Evolutionary conservation across 2,888 invertebrate genomes (phyloP), one percentile per base, ranked within the genome.

Genomic region (Fabriciana adippe): DNA sequence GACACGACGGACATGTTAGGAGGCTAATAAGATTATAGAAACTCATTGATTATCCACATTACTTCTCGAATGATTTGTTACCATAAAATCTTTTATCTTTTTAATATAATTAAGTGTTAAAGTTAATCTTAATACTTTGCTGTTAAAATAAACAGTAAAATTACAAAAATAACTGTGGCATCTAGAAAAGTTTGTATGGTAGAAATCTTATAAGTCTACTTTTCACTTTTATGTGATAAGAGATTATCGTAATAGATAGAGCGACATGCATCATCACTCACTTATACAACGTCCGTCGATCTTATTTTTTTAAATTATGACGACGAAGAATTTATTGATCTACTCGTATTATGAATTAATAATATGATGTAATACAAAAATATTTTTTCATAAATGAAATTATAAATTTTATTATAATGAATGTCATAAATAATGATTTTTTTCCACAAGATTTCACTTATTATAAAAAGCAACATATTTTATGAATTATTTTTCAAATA

Each of bases 221-320:
- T 55, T 66, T 51, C 53, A 35, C 55, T n/a, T 51, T 55, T 14
- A 47, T 26, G 21, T 35, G 55, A 66, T 66, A 61, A 61, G 26
- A 61, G 35, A 61, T 55, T 50, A 66, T 66, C 50, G 41, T 62
- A 62, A 62, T 53, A 62, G 41, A 55, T 66, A 53, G 57, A 65
- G 54, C 61, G 60, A 61, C 61, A 66, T 61, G 41, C 48, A 55
- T 61, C 55, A 59, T 21, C 53, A 55, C 15, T 54, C 5, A 21
- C n/a, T 26, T 61, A 61, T 21, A 51, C 51, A 61, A 61, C 61
- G 51, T 41, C 61, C 31, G 41, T 61, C 51, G 41, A 61, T 53
- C 15, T 53, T 53, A 53, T 61, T 53, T 41, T 61, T 53, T 61
- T 21, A 61, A 61, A 61, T 61, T 53, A 61, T 8, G 3, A 61